Base-by-base conservation (phyloP, 2,888 invertebrate genomes). In the Scaptomyza flava region DNA sequence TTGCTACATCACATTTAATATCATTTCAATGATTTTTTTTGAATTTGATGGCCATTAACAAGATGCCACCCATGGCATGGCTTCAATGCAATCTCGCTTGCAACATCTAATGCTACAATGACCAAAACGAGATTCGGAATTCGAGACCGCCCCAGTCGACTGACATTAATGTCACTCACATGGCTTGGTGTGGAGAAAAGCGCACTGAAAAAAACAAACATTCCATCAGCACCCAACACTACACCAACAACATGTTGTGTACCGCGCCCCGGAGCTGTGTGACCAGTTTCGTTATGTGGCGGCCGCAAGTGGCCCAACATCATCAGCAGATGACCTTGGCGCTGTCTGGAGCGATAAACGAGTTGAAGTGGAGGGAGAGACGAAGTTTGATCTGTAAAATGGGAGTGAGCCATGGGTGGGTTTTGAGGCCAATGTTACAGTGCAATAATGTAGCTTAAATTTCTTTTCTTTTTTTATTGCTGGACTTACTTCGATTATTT, bases 251-350 rank as follows among this genome's bases (percentile, higher is more conserved):
- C 23, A 23, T 3, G 23, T 17, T 17, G 17, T 17, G 17, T 17
- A 17, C 17, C 17, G 17, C 17, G 17, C 17, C 17, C 17, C 38
- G 46, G 14, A 48, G 47, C 65, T 50, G 62, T 73, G 52, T 54
- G 77, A 76, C 74, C 74, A 72, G 72, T 67, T 41, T 30, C 34
- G 65, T 14, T 72, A 54, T 72, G 54, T 72, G 54, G 59, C 52
- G 46, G 64, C 61, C 56, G 31, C 76, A 60, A 75, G 59, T 72
- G 71, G 76, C 76, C 65, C 72, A 73, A 70, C 76, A 76, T 52
- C 73, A 71, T 66, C 73, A 57, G 31, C 42, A n/a, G 61, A 45
- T 70, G 73, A 73, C 77, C 73, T 73, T 73, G 68, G 42, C 68
- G 42, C 42, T 46, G 50, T 27, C 62, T 51, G 46, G 46, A 12